These are phyloP conservation scores for Molanna angustata DNA, from an alignment of 2,888 invertebrate species.

Conservation along the genomic window DNA sequence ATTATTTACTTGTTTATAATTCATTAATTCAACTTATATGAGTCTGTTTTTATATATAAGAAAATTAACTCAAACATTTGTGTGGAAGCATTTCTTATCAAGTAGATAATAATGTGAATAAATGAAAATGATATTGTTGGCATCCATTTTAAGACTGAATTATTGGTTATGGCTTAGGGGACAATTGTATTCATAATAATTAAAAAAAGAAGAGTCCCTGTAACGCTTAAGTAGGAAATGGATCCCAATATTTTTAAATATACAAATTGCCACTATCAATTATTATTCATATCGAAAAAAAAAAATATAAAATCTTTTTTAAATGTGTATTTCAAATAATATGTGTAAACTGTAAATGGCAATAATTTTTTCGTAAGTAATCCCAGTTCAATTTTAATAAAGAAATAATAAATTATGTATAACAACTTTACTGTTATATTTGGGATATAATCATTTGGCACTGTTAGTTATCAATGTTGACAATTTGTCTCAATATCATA, in stretches of 20 bases:
- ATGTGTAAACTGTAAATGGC: constrained; percentile 26
- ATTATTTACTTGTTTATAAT: too few species aligned
- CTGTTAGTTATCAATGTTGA: constrained; percentile 20
- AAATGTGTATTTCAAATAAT: too few species aligned
- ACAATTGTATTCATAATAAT: constrained; percentile 9
- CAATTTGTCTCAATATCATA: constrained; percentile 12
- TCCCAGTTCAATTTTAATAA: constrained; percentile 16
- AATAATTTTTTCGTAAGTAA: constrained; percentile 27
- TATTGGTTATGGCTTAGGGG: constrained; percentile 29
- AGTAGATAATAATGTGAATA: not conserved
- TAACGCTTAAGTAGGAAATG: constrained; percentile 30
- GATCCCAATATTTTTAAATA: constrained; percentile 19
- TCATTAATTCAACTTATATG: too few species aligned
- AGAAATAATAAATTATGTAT: constrained; percentile 9
- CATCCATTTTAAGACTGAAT: constrained; percentile 33
- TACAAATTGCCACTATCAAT: not conserved
- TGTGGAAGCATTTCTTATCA: not conserved
- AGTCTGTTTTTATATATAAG: too few species aligned
- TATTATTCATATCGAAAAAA: constrained; percentile 3
- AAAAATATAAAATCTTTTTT: constrained; percentile 13
- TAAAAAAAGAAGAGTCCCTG: constrained; percentile 17
- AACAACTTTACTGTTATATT: constrained; percentile 9
- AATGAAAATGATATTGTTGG: constrained; percentile 21
- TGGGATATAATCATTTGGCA: constrained; percentile 12
- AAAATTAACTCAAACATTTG: too few species aligned